A percentile compares a stretch with the other conserved stretches of the same genome.
These are phyloP conservation scores for Tachystola acroxantha DNA, from an alignment of 2,888 invertebrate genomes.

Conservation along the genomic window DNA sequence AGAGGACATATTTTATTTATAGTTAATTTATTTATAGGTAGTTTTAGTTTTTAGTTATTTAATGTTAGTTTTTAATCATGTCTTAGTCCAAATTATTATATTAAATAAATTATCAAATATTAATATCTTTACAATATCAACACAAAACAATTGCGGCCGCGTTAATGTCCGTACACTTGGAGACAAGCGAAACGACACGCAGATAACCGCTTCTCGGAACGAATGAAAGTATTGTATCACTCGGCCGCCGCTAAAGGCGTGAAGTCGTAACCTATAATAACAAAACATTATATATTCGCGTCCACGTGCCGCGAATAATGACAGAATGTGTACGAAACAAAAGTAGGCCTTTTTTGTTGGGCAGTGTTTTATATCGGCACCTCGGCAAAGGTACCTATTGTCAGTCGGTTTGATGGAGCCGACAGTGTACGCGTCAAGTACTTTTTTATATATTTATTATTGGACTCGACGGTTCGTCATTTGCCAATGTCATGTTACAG, in stretches of 20 bases:
- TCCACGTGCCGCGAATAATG: slow-evolving; percentile 72
- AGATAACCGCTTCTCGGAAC: slow-evolving; percentile 70
- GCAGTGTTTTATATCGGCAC: slow-evolving; percentile 59
- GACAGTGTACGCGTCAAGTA: slow-evolving; percentile 3
- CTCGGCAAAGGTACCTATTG: slow-evolving; percentile 33
- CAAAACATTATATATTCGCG: slow-evolving; percentile 75
- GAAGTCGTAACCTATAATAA: slow-evolving; percentile 70
- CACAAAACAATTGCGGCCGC: slow-evolving; percentile 2
- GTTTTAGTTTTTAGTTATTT: too few species aligned
- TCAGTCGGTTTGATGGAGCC: slow-evolving; percentile 22
- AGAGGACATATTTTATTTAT: too few species aligned
- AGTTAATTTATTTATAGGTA: too few species aligned
- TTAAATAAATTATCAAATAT: too few species aligned
- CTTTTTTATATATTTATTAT: too few species aligned
- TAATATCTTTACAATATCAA: too few species aligned
- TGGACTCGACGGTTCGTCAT: too few species aligned
- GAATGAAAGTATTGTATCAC: slow-evolving; percentile 71
- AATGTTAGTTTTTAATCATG: too few species aligned
- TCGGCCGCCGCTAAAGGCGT: slow-evolving; percentile 61
- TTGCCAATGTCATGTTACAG: too few species aligned
- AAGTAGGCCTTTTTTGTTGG: slow-evolving; percentile 59
- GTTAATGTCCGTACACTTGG: slow-evolving; percentile 27
- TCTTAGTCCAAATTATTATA: too few species aligned
- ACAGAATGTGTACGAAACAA: slow-evolving; percentile 65
- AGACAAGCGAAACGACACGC: slow-evolving; percentile 19